Evolutionary conservation across 2,113 vertebrate species (phyloP).

Genomic region (Scytalopus superciliaris): DNA sequence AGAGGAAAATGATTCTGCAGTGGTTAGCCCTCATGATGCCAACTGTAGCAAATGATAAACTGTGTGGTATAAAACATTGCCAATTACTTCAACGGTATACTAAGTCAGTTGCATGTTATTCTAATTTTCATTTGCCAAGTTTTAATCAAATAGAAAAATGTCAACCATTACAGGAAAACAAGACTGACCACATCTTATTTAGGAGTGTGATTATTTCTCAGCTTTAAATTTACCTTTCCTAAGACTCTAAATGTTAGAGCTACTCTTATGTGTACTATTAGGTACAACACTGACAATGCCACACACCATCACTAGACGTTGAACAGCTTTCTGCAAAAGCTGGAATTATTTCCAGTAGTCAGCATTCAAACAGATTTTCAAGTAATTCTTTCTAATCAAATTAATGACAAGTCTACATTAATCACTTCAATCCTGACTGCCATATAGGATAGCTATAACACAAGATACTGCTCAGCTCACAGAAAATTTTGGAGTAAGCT

Average conservation of each 20-base stretch:
- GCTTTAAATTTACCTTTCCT: neutral
- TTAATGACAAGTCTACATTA: neutral
- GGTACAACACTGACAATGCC: neutral
- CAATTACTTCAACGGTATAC: neutral
- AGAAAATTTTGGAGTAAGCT: neutral
- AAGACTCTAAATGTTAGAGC: neutral
- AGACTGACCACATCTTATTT: neutral
- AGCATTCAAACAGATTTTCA: neutral
- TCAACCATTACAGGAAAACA: neutral
- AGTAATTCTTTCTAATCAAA: neutral
- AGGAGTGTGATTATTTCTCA: neutral
- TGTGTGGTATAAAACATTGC: neutral
- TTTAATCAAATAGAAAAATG: neutral
- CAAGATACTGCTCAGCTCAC: neutral
- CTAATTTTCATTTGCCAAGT: neutral
- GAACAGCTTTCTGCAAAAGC: neutral
- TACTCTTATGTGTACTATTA: neutral
- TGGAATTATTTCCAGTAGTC: neutral
- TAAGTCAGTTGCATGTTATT: neutral
- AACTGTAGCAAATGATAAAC: neutral
- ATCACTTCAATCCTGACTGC: neutral
- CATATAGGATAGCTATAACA: neutral
- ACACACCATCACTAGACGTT: fast-evolving
- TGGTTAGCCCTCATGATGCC: neutral
- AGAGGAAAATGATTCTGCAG: neutral